These are phyloP conservation scores for Dromiciops gliroides DNA, from an alignment of 2,113 vertebrate species.

Conservation along the genomic window DNA sequence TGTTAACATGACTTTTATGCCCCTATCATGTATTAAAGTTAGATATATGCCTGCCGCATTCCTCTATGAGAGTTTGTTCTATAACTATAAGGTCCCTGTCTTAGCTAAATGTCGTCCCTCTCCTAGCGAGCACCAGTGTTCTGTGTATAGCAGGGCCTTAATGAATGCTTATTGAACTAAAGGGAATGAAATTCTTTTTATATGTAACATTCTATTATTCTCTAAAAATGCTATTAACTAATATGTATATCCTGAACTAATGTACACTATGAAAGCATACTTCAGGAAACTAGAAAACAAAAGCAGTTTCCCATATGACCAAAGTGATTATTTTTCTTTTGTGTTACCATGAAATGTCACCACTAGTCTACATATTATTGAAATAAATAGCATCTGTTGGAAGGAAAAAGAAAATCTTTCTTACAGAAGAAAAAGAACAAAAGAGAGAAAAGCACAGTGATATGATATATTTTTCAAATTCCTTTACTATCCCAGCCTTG, in stretches of 20 bases:
- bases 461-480: neutral
- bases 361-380: neutral
- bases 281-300: neutral
- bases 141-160: neutral
- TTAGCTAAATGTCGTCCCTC: neutral
- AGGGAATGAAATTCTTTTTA: neutral
- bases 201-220: neutral
- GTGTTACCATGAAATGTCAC: neutral
- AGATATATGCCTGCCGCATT: neutral
- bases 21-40: neutral
- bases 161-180: neutral
- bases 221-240: neutral
- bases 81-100: neutral
- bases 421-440: neutral
- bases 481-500: neutral
- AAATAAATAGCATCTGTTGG: neutral
- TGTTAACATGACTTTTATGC: neutral
- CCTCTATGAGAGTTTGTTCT: neutral
- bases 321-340: neutral
- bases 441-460: neutral
- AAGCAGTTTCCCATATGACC: neutral
- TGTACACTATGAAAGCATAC: neutral
- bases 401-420: neutral
- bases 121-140: neutral
- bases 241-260: neutral